Conservation (phyloP, 2,113 vertebrate genomes). For the Pteronura brasiliensis region DNA sequence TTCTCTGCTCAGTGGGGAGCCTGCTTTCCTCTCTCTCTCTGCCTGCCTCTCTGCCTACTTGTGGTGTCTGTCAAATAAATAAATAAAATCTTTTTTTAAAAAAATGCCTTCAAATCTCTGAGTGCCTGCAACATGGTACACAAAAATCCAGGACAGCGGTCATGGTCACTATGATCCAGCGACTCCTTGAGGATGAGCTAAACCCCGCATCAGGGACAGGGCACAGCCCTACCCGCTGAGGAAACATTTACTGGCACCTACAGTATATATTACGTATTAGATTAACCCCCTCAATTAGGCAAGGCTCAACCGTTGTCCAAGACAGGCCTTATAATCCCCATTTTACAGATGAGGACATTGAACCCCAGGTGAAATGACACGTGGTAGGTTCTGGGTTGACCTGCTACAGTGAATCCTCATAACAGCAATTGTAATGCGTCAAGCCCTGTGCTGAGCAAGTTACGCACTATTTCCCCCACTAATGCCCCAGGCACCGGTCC, state of each 20-base stretch:
- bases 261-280: no score
- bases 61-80: no score
- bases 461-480: no score
- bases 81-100: no score
- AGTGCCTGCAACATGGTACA: background rate
- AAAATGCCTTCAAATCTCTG: background rate
- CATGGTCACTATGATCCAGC: rapidly evolving
- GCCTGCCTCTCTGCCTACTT: no score
- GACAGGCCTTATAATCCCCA: background rate
- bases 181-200: background rate
- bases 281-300: background rate
- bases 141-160: background rate
- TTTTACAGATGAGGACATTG: background rate
- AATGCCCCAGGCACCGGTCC: background rate
- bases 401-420: background rate
- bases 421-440: no score
- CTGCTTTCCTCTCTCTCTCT: no score
- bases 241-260: background rate
- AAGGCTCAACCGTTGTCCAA: background rate
- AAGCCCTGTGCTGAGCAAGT: background rate
- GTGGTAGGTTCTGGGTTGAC: background rate
- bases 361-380: background rate
- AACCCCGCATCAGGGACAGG: background rate
- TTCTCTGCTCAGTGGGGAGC: no score
- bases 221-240: background rate